These are phyloP conservation scores for Hippopotamyrus pictus DNA, from an alignment of 2,797 vertebrate genomes.

Conservation along the genomic window DNA sequence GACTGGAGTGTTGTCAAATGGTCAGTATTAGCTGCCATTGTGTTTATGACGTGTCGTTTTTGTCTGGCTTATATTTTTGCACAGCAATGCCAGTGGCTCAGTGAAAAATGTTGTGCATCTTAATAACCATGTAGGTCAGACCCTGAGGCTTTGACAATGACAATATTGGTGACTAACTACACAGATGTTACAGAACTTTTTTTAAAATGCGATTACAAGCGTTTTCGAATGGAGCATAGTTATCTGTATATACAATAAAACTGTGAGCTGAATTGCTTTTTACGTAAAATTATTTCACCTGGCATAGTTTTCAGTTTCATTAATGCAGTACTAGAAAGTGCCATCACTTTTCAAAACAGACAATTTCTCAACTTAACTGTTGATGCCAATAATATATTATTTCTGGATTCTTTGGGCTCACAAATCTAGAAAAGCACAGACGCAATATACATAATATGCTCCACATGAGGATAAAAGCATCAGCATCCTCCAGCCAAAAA, in stretches of 20 bases:
- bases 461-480: conserved; percentile 3
- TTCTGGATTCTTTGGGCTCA: background rate
- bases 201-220: background rate
- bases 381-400: background rate
- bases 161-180: background rate
- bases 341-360: background rate
- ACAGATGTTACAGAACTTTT: background rate
- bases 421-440: background rate
- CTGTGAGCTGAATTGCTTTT: background rate
- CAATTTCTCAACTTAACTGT: background rate
- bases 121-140: background rate
- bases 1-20: background rate
- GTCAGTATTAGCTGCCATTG: background rate
- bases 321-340: background rate
- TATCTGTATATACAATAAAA: background rate
- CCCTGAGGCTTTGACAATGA: background rate
- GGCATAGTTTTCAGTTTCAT: background rate
- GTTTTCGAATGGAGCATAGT: background rate
- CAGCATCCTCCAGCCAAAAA: conserved; percentile 25
- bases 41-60: background rate
- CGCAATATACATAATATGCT: background rate
- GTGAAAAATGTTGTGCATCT: background rate
- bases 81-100: background rate
- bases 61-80: background rate
- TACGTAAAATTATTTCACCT: background rate